Evolutionary conservation across 2,113 vertebrate genomes (phyloP).

Genomic region (Hypocryptadius cinnamomeus): DNA sequence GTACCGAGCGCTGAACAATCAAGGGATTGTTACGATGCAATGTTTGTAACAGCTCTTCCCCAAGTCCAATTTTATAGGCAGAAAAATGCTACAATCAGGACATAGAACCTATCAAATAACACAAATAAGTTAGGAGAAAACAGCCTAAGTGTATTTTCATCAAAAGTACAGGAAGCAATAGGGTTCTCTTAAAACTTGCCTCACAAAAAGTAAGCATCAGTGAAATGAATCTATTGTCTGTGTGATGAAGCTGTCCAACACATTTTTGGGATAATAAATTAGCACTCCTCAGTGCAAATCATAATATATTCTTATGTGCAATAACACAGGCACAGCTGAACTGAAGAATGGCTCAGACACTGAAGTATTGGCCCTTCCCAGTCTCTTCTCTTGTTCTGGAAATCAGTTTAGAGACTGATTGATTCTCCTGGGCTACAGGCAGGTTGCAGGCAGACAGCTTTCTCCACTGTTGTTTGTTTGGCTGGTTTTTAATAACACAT

Average conservation of each 20-base stretch:
- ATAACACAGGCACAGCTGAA: background rate
- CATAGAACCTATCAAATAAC: background rate
- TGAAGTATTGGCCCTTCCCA: background rate
- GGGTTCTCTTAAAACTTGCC: background rate
- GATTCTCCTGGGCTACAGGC: background rate
- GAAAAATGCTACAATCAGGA: background rate
- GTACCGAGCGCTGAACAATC: background rate
- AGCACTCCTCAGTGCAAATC: background rate
- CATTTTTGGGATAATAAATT: background rate
- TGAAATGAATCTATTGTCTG: background rate
- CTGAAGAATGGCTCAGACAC: background rate
- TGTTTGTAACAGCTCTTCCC: background rate
- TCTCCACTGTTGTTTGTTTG: background rate
- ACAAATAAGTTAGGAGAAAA: background rate
- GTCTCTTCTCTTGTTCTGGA: background rate
- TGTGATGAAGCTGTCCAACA: background rate
- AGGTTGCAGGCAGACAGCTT: background rate
- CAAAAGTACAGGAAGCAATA: background rate
- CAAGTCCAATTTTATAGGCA: background rate
- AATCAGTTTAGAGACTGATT: background rate
- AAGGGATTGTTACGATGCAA: fast-evolving
- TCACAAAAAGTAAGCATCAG: background rate
- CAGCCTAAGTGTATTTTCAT: background rate
- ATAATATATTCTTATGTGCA: background rate
- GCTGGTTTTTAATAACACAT: background rate